A percentile compares a stretch with the other conserved stretches of the same genome.
Evolutionary conservation across 2,888 invertebrate species (phyloP).

Genomic region (Cosmia pyralina): DNA sequence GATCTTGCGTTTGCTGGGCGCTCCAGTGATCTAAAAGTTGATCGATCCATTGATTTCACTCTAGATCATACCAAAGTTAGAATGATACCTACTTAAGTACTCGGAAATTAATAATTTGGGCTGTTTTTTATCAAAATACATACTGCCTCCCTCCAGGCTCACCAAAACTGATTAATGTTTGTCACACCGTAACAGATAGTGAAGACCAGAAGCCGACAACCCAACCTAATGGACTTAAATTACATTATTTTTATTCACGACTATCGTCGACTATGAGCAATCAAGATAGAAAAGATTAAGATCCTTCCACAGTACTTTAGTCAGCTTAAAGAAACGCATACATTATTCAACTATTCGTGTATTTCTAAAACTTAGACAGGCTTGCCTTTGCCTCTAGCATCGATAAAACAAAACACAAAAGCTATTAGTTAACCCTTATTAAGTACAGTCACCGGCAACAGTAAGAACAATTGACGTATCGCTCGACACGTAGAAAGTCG

Average conservation of each 20-base stretch:
- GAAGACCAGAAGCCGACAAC: neutral
- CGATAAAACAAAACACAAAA: constrained; percentile 58
- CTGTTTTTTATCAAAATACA: neutral
- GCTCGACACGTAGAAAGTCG: constrained; percentile 59
- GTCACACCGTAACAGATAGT: neutral
- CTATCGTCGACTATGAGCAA: neutral
- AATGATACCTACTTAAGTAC: neutral
- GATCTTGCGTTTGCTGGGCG: neutral
- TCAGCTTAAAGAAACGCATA: neutral
- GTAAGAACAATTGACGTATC: constrained; percentile 61
- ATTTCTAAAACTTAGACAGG: constrained; percentile 18
- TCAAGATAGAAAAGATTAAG: neutral
- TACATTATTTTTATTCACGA: neutral
- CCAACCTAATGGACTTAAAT: neutral
- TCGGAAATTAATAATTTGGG: neutral
- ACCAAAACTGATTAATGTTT: neutral
- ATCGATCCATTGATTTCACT: neutral
- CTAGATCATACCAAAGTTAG: neutral
- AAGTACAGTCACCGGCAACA: constrained; percentile 61
- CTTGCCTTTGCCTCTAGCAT: constrained; percentile 3
- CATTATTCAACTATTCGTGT: neutral
- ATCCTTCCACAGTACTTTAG: neutral
- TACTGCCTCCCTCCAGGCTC: neutral
- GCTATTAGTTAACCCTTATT: constrained; percentile 65
- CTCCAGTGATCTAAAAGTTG: neutral